Conservation (phyloP, 2,113 vertebrate genomes). For the Upupa epops region DNA sequence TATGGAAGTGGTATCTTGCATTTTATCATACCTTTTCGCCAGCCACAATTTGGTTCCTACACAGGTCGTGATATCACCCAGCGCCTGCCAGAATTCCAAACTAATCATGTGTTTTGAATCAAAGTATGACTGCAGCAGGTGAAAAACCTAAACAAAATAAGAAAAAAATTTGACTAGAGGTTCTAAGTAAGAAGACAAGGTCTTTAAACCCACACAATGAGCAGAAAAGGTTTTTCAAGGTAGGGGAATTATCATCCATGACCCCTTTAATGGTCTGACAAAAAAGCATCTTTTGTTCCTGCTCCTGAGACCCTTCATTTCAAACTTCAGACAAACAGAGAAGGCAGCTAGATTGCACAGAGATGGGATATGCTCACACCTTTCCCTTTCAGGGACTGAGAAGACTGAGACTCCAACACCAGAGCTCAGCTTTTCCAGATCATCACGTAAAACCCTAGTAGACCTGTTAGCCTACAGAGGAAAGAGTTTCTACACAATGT, state of each 20-base stretch:
- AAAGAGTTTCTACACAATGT: not conserved
- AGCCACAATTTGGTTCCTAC: slow-evolving; percentile 87
- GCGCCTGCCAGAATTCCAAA: slow-evolving; percentile 71
- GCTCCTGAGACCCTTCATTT: not conserved
- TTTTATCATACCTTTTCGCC: slow-evolving; percentile 85
- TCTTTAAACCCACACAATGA: not conserved
- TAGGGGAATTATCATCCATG: not conserved
- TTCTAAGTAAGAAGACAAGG: not conserved
- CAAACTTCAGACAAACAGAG: not conserved
- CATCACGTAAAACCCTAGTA: not conserved
- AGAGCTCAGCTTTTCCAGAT: not conserved
- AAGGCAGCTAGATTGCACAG: not conserved
- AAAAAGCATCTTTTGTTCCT: not conserved
- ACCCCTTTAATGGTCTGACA: not conserved
- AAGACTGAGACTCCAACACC: not conserved
- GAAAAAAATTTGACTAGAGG: not conserved
- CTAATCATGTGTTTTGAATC: slow-evolving; percentile 80
- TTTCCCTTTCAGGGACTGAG: not conserved
- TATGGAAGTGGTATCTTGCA: not conserved
- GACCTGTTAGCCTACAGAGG: not conserved
- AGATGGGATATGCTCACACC: not conserved
- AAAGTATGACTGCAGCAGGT: slow-evolving; percentile 88
- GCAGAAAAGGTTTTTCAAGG: not conserved
- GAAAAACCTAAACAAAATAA: slow-evolving; percentile 81
- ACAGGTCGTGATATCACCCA: slow-evolving; percentile 74